Evolutionary conservation across 2,113 vertebrate genomes (phyloP).

Genomic region (Pipra filicauda): DNA sequence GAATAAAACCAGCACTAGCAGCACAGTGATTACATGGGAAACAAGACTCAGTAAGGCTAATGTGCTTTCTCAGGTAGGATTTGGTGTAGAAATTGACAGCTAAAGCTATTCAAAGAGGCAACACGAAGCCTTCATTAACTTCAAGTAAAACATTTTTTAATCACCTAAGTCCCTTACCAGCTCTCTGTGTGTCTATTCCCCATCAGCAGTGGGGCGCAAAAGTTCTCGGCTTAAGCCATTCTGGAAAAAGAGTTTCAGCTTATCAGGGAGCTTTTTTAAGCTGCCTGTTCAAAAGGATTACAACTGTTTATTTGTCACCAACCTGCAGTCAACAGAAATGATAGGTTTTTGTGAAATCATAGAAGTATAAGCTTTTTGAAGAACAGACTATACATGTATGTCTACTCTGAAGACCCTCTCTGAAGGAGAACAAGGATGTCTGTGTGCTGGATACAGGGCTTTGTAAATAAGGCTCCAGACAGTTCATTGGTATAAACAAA

Average conservation of each 20-base stretch:
- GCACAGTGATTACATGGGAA: not conserved
- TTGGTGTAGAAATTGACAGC: not conserved
- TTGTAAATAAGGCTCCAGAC: not conserved
- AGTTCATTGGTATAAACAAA: not conserved
- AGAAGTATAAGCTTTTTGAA: not conserved
- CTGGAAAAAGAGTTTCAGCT: not conserved
- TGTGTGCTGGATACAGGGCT: not conserved
- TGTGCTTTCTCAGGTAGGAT: not conserved
- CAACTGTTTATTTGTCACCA: not conserved
- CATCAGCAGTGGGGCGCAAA: not conserved
- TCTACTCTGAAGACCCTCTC: not conserved
- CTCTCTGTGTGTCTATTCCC: not conserved
- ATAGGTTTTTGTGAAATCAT: not conserved
- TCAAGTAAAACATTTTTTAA: not conserved
- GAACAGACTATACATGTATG: not conserved
- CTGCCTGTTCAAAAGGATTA: not conserved
- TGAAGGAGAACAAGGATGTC: not conserved
- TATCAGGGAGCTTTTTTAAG: not conserved
- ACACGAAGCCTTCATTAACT: not conserved
- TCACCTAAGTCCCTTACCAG: not conserved
- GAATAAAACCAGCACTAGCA: constrained; percentile 1
- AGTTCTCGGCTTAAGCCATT: not conserved
- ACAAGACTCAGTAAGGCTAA: not conserved
- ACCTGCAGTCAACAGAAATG: not conserved
- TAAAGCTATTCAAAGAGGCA: not conserved